phyloP scores from a whole-genome alignment of 2,797 vertebrate genomes.

The Pangasius macronema region DNA sequence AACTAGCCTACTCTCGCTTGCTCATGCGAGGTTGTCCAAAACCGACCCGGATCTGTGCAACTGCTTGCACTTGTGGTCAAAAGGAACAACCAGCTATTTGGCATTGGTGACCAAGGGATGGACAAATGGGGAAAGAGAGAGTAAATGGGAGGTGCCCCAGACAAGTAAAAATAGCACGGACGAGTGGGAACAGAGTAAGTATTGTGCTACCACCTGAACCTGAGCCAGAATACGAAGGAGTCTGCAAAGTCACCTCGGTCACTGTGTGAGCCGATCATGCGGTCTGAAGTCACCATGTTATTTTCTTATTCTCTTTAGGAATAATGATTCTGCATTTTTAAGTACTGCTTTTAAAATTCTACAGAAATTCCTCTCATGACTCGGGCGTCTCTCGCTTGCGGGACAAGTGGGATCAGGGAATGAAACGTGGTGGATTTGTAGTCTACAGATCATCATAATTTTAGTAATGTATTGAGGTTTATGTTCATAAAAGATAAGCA shows the following conservation, averaged over 20 bases:
- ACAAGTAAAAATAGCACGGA: constrained; percentile 66
- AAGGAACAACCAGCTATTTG: not conserved
- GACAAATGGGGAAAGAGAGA: not conserved
- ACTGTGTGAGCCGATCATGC: not conserved
- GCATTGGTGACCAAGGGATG: not conserved
- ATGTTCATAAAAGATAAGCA: not conserved
- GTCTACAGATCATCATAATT: not conserved
- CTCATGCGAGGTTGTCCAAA: not conserved
- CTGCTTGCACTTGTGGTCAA: not conserved
- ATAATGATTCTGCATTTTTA: not conserved
- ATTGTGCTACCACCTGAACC: constrained; percentile 65
- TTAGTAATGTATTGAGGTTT: not conserved
- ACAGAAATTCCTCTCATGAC: not conserved
- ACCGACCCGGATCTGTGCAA: not conserved
- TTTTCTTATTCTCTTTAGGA: too few relatives aligned
- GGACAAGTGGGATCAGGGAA: not conserved
- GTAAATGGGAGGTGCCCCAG: not conserved
- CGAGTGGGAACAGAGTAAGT: constrained; percentile 65
- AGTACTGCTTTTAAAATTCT: not conserved
- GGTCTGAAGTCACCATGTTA: not conserved
- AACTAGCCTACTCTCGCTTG: not conserved
- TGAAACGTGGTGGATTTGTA: not conserved
- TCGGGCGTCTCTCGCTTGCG: not conserved
- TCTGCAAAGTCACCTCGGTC: constrained; percentile 12
- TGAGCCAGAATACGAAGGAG: constrained; percentile 54